These are phyloP conservation scores for Hormiphora californensis DNA, from an alignment of 37 sponge, comb jelly and placozoan genomes.

Conservation along the genomic window DNA sequence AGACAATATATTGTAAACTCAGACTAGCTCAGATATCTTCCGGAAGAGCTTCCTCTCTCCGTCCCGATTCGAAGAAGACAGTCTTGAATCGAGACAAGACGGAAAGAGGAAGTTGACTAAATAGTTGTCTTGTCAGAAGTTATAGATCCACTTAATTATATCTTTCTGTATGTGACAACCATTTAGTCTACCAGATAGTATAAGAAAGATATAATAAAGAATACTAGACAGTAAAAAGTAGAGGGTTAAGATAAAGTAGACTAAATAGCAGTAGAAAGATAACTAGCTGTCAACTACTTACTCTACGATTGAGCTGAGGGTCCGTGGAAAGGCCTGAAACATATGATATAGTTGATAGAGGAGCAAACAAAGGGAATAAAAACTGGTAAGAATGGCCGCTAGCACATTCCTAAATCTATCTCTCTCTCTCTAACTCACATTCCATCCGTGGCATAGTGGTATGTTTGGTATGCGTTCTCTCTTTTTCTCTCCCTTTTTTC, in stretches of 20 bases:
- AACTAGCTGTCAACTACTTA: background rate
- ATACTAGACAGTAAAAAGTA: background rate
- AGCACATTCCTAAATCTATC: background rate
- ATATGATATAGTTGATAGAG: background rate
- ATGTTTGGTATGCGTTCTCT: background rate
- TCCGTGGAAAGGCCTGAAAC: slow-evolving; percentile 22
- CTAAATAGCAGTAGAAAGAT: background rate
- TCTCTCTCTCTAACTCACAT: too few species aligned
- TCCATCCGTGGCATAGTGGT: background rate
- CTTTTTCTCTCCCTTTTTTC: background rate
- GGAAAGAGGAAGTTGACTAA: too few species aligned
- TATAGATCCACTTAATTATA: too few species aligned
- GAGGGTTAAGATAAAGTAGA: background rate
- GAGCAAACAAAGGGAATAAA: too few species aligned
- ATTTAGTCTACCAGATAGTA: background rate
- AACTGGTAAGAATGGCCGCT: background rate
- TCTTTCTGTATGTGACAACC: background rate
- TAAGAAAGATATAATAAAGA: too few species aligned
- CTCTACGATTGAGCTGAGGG: background rate
- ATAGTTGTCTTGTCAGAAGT: too few species aligned
- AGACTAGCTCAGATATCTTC: too few species aligned
- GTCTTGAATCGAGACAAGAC: too few species aligned
- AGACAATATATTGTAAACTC: too few species aligned
- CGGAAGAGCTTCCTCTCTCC: too few species aligned
- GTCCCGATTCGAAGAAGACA: too few species aligned